Evolutionary conservation across 2,888 invertebrate species (phyloP), one percentile per base, ranked within the genome.

Genomic region (Lithophane leautieri): DNA sequence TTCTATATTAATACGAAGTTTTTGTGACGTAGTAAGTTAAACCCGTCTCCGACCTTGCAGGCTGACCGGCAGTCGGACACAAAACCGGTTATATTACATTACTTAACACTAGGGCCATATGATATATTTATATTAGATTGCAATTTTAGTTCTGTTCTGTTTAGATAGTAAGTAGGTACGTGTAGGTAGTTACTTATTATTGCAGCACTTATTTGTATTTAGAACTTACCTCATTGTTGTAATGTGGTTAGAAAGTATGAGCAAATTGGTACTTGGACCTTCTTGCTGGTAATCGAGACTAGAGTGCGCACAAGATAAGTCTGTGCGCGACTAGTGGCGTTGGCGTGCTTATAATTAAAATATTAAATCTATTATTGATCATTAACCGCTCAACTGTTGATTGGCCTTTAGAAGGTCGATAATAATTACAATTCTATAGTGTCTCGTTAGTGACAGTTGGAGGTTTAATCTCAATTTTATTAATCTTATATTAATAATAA

Each of bases 31-130:
- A 80, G 82, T 25, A 25, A 68, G 77, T 77, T 67, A 88, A 92
- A 94, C 94, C 94, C 92, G 95, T 94, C 93, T 92, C 84, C 92
- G 94, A 94, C 95, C 95, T 95, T 95, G 95, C 82, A 50, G 56
- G 80, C 83, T 81, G 85, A 89, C 89, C 86, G 89, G 87, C 85
- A 79, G 85, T 89, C 89, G 85, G 89, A 86, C 84, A 80, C 77
- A 61, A 78, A 90, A 93, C 93, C 91, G 92, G 93, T 91, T 89
- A 73, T 83, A 74, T 85, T 81, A 75, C 89, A 86, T 89, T 87
- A 89, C 88, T 81, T 83, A 83, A 88, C 85, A 87, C 81, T 86
- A 80, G 72, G 78, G 69, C 76, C 79, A 82, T 78, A 68, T 72
- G 63, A 84, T 84, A 69, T 75, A 66, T 73, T 79, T 73, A 47